phyloP scores from a whole-genome alignment of 2,888 invertebrate species.

The Meganola albula region DNA sequence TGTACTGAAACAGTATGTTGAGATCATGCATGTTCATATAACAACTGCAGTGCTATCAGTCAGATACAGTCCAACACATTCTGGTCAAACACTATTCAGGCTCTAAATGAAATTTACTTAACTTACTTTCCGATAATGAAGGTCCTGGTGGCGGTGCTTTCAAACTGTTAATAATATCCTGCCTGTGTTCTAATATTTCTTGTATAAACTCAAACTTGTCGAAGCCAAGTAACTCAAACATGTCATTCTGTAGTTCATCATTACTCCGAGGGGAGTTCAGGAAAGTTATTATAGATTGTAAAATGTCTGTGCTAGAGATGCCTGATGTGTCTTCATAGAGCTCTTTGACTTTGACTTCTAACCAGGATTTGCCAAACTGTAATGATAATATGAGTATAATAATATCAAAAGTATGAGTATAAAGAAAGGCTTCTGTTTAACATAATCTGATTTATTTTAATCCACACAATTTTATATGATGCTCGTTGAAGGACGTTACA shows the following conservation, averaged over 20 bases:
- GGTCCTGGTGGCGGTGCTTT: conserved; percentile 43
- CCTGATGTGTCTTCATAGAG: conserved; percentile 63
- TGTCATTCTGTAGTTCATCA: conserved; percentile 86
- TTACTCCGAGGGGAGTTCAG: conserved; percentile 79
- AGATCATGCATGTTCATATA: no score
- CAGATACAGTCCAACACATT: no score
- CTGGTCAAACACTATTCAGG: no score
- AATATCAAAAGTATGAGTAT: background rate
- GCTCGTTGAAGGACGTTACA: no score
- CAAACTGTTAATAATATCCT: conserved; percentile 68
- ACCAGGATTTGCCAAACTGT: conserved; percentile 77
- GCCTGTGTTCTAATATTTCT: conserved; percentile 80
- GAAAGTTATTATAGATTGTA: conserved; percentile 76
- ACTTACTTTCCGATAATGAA: conserved; percentile 56
- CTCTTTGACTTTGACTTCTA: conserved; percentile 72
- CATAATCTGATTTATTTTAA: no score
- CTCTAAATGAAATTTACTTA: no score
- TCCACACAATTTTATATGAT: no score
- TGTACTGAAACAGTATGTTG: no score
- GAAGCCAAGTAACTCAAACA: conserved; percentile 93
- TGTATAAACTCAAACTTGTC: conserved; percentile 88
- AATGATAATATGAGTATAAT: conserved; percentile 16
- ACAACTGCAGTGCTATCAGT: no score
- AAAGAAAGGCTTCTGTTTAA: no score
- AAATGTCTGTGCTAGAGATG: conserved; percentile 78